Evolutionary conservation across 2,113 vertebrate genomes (phyloP).

Genomic region (Sylvilagus bachmani): DNA sequence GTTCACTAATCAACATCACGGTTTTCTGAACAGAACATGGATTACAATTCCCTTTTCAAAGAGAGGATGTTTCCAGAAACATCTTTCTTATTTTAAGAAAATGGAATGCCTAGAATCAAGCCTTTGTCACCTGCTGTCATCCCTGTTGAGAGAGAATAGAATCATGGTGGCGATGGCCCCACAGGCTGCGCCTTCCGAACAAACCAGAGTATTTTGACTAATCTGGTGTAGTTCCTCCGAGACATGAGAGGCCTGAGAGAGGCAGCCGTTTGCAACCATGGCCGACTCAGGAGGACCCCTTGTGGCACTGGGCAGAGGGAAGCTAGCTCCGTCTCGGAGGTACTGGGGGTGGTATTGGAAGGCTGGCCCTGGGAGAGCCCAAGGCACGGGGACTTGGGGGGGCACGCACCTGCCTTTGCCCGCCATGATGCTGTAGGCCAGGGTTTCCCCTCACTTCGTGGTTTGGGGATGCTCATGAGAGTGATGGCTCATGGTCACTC

Average conservation of each 20-base stretch:
- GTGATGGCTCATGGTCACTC: background rate
- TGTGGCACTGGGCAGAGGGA: background rate
- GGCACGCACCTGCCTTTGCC: background rate
- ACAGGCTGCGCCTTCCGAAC: background rate
- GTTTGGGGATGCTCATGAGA: background rate
- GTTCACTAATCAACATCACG: background rate
- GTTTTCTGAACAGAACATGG: background rate
- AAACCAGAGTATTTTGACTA: background rate
- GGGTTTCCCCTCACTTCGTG: background rate
- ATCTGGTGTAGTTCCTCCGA: background rate
- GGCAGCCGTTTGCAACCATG: background rate
- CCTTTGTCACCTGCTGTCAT: background rate
- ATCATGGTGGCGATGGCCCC: background rate
- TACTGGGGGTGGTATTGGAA: background rate
- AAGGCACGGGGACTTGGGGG: background rate
- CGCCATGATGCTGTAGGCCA: background rate
- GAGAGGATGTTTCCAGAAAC: background rate
- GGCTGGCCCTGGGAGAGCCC: background rate
- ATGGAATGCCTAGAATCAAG: background rate
- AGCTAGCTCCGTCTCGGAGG: background rate
- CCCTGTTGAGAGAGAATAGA: background rate
- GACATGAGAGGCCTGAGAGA: background rate
- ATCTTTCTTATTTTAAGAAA: background rate
- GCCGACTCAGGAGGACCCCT: background rate
- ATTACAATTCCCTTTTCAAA: background rate